Base-by-base conservation (phyloP, 1,140 invertebrate species). In the Diachasmimorpha longicaudata region DNA sequence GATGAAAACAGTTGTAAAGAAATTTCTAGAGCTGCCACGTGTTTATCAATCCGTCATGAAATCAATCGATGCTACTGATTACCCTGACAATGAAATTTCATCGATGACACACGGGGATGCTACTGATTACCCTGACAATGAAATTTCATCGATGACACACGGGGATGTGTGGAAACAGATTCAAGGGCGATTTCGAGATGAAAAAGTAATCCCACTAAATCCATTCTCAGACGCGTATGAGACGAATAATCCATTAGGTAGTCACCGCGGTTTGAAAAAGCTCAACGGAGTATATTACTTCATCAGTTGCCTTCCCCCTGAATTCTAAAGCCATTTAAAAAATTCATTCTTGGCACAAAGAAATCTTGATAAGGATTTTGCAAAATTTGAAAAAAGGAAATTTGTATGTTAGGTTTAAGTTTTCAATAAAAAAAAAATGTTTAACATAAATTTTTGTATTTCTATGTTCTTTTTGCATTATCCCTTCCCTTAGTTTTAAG, bases 291-390 rank as follows among this genome's bases (percentile, higher is more conserved):
- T 74, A 4, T 74, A 74, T 46, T 67, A 36, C 5, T 46, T 74
- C n/a, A 75, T 85, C n/a, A 72, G 80, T 13, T 81, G 80, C 72
- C 70, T 85, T 9, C 75, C 75, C 14, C 68, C 68, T 21, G 48
- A 74, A 70, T 76, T 77, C 14, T 13, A 58, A 16, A 72, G 69
- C 13, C 58, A 19, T 19, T 55, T 79, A 42, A 14, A 76, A 36
- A 74, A 76, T 74, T 58, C 78, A 16, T 71, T 78, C 37, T 67
- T 78, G 52, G 46, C 70, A 4, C 70, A 74, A 55, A 25, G 72
- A 10, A 39, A 67, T 66, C 36, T 55, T 58, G n/a, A 42, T 3
- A 55, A 16, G 52, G 77, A 75, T 66, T 72, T 21, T 42, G 67
- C 72, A 67, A 66, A 75, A 48, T 46, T 68, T 36, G 25, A 13